Evolutionary conservation across 1,140 invertebrate genomes (phyloP), one percentile per base, ranked within the genome.

Genomic region (Bathynomus jamesi): DNA sequence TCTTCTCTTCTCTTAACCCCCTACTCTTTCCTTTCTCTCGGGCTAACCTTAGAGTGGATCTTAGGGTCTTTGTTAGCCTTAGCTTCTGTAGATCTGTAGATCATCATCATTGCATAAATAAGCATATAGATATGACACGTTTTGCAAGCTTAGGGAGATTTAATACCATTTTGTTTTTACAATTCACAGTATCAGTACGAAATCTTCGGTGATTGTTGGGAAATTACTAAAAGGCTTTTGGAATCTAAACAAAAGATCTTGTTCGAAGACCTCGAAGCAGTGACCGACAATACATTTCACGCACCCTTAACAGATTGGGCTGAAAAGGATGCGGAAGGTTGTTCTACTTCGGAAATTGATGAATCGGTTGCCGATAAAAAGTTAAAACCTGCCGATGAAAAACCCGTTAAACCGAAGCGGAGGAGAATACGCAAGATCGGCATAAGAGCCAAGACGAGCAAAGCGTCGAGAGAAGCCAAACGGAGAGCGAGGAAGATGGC

Each of bases 121-220:
- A 31, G 21, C 40, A 4, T 66, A 29, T 31, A 3, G 29, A 29
- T 30, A 66, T 66, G 25, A 31, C 13, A 66, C n/a, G 17, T 66
- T 31, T 3, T n/a, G 29, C 29, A 31, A 66, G 40, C 3, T 2
- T 31, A 66, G 3, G 13, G 7, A 40, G 53, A 40, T 21, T 30
- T 10, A 8, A 67, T 67, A 40, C 30, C 28, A 60, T 17, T 28
- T n/a, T 28, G 0, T 11, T n/a, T 53, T 53, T 10, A 10, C 32
- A 5, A 67, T 72, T 72, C 67, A 70, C n/a, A n/a, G 73, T 84
- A 85, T 80, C 83, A 85, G 8, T 84, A 83, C 61, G 79, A 80
- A 40, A 78, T 84, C 4, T 86, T 82, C 69, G 30, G 62, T 31
- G 69, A 76, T 61, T 74, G 72, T 25, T 75, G 79, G 73, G 76